phyloP scores from a whole-genome alignment of 2,113 vertebrate species.

The Apeltes quadracus region DNA sequence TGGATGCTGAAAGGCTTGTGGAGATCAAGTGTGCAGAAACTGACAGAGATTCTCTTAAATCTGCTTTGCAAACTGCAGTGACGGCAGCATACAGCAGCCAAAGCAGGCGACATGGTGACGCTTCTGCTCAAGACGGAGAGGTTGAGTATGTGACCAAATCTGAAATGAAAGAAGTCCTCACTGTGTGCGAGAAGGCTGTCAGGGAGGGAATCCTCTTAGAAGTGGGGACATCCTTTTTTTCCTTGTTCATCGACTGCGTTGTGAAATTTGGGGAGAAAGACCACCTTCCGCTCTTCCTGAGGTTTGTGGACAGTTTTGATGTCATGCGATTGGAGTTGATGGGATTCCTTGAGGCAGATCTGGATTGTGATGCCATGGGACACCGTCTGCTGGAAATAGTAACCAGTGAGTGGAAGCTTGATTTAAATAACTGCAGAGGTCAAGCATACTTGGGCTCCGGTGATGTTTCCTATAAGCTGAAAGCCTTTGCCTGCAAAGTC shows the following conservation, averaged over 20 bases:
- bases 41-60: conserved; percentile 80
- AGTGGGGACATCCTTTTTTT: conserved; percentile 90
- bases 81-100: conserved; percentile 71
- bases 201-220: conserved; percentile 90
- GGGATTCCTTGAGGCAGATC: conserved; percentile 89
- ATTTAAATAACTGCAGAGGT: conserved; percentile 93
- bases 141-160: conserved; percentile 83
- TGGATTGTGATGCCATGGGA: conserved; percentile 82
- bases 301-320: conserved; percentile 93
- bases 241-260: conserved; percentile 89
- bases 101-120: conserved; percentile 48
- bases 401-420: conserved; percentile 89
- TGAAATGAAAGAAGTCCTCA: conserved; percentile 90
- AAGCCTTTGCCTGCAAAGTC: conserved; percentile 91
- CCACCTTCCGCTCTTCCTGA: conserved; percentile 87
- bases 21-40: conserved; percentile 79
- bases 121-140: conserved; percentile 67
- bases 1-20: conserved; percentile 77
- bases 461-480: conserved; percentile 91
- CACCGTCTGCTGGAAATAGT: conserved; percentile 86
- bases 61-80: conserved; percentile 76
- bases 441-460: conserved; percentile 93
- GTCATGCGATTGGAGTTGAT: conserved; percentile 91
- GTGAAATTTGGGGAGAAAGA: conserved; percentile 89
- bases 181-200: conserved; percentile 89